These are phyloP conservation scores for Micropoecilia bifurca DNA, from an alignment of 2,797 vertebrate species.

Conservation along the genomic window DNA sequence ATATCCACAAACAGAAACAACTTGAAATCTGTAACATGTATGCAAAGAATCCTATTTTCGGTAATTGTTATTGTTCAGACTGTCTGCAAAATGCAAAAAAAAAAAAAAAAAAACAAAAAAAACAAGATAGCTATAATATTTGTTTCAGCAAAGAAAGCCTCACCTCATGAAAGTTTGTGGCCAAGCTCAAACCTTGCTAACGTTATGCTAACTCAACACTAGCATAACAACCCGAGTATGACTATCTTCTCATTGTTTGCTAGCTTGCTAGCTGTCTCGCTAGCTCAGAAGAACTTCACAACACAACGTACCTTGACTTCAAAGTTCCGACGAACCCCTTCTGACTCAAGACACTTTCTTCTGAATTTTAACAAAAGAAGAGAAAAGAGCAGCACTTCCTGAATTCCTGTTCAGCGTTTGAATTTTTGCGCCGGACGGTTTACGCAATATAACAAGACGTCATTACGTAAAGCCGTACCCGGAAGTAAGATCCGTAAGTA, in stretches of 20 bases:
- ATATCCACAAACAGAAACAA: background rate
- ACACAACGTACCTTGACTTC: slow-evolving; percentile 16
- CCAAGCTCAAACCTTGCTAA: background rate
- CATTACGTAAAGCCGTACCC: slow-evolving; percentile 58
- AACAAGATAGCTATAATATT: background rate
- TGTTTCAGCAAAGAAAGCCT: background rate
- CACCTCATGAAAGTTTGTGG: too few relatives aligned
- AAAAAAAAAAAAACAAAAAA: background rate
- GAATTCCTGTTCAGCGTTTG: slow-evolving; percentile 71
- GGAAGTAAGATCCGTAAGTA: background rate
- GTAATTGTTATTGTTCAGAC: background rate
- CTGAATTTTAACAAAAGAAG: background rate
- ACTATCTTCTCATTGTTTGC: background rate
- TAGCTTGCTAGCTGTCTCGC: background rate
- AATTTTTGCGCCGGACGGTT: slow-evolving; percentile 86
- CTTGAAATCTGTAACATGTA: background rate
- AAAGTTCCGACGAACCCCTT: background rate
- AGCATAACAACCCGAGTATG: background rate
- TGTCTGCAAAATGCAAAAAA: background rate
- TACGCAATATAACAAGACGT: slow-evolving; percentile 61
- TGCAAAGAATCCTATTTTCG: background rate
- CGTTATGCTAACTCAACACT: slow-evolving; percentile 3
- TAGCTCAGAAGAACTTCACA: background rate
- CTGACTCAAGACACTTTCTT: background rate
- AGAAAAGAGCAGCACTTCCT: background rate